phyloP scores from a whole-genome alignment of 2,888 invertebrate species.

The Meteorus cinctellus region DNA sequence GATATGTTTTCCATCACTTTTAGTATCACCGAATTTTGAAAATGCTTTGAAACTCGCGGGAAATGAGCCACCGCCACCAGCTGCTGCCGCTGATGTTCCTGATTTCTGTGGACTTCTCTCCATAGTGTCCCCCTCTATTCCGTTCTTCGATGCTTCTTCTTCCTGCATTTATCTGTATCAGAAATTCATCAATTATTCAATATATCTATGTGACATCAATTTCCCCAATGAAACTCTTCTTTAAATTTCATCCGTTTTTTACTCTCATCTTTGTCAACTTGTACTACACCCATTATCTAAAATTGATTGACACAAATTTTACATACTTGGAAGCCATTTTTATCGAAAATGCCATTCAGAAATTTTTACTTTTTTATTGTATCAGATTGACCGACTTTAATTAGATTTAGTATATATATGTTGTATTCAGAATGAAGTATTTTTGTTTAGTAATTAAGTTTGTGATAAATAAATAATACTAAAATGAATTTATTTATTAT shows the following conservation, averaged over 20 bases:
- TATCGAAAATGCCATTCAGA: background rate
- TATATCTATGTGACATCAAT: background rate
- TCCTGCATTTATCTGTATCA: constrained; percentile 50
- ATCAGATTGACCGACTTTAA: no score
- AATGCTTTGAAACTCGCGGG: constrained; percentile 80
- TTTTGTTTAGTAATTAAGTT: no score
- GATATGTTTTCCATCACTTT: constrained; percentile 88
- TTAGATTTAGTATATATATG: no score
- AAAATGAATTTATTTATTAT: background rate
- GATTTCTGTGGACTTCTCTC: constrained; percentile 58
- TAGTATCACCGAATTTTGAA: constrained; percentile 90
- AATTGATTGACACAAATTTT: background rate
- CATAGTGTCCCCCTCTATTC: constrained; percentile 55
- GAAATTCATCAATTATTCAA: constrained; percentile 6
- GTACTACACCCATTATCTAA: background rate
- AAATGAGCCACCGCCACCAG: constrained; percentile 59
- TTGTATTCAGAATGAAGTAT: no score
- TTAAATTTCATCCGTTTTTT: background rate
- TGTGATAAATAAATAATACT: background rate
- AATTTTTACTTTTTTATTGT: background rate
- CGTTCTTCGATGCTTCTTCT: constrained; percentile 8
- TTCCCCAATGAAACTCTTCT: background rate
- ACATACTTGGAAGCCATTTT: constrained; percentile 4
- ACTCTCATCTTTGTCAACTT: background rate
- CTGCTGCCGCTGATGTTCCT: constrained; percentile 58